A percentile compares a stretch with the other conserved stretches of the same genome.
These are phyloP conservation scores for Pagetopsis macropterus DNA, from an alignment of 2,797 vertebrate species.

Conservation along the genomic window DNA sequence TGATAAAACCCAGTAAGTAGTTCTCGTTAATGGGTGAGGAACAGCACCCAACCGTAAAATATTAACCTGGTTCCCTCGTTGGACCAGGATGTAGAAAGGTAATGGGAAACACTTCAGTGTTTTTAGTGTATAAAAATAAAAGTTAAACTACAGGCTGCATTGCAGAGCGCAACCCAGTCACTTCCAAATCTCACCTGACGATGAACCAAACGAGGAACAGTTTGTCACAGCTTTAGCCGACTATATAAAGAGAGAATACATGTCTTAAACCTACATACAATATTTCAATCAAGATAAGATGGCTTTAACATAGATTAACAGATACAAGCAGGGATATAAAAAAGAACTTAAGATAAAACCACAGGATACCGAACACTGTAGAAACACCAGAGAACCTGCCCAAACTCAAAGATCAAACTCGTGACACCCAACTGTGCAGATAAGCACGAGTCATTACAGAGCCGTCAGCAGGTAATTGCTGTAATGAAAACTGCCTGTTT, in stretches of 20 bases:
- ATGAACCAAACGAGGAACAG: slow-evolving; percentile 33
- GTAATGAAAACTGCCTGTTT: slow-evolving; percentile 35
- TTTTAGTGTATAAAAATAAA: slow-evolving; percentile 74
- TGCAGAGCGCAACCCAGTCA: slow-evolving; percentile 22
- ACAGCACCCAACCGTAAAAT: slow-evolving; percentile 57
- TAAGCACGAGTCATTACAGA: slow-evolving; percentile 28
- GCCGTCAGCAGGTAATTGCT: slow-evolving; percentile 11
- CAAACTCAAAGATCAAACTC: slow-evolving; percentile 35
- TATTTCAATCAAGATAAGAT: slow-evolving; percentile 44
- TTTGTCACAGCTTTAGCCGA: slow-evolving; percentile 39
- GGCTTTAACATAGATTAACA: slow-evolving; percentile 63
- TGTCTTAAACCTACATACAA: slow-evolving; percentile 54
- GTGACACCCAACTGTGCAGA: slow-evolving; percentile 26
- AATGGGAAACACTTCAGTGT: slow-evolving; percentile 50
- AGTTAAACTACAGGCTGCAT: slow-evolving; percentile 34
- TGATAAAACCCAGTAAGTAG: slow-evolving; percentile 83
- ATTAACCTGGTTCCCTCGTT: slow-evolving; percentile 33
- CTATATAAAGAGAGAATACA: slow-evolving; percentile 45
- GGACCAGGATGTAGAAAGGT: slow-evolving; percentile 48
- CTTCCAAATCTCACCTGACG: slow-evolving; percentile 23
- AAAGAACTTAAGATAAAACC: slow-evolving; percentile 64
- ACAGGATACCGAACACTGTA: slow-evolving; percentile 38
- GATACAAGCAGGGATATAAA: slow-evolving; percentile 71
- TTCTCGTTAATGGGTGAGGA: slow-evolving; percentile 52
- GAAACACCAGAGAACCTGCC: slow-evolving; percentile 39